These are phyloP conservation scores for Acanthosepion pharaonis DNA, from an alignment of 2,888 invertebrate species.

Conservation along the genomic window DNA sequence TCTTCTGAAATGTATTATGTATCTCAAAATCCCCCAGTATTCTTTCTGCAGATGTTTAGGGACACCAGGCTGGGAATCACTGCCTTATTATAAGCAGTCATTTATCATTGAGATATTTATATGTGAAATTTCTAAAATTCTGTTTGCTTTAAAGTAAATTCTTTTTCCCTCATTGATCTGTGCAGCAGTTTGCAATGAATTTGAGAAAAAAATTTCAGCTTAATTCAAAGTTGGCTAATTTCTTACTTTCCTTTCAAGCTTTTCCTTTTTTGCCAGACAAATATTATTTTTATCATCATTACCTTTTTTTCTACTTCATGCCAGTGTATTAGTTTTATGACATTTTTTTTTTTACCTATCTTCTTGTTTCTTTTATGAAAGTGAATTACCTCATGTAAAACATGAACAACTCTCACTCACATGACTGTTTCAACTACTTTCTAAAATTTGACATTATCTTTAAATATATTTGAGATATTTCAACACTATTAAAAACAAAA, in stretches of 20 bases:
- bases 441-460: no score
- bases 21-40: background rate
- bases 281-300: no score
- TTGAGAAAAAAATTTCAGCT: background rate
- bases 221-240: background rate
- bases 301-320: no score
- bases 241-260: background rate
- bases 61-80: conserved; percentile 14
- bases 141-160: background rate
- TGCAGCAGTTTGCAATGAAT: background rate
- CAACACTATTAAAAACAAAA: no score
- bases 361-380: background rate
- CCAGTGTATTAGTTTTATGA: background rate
- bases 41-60: background rate
- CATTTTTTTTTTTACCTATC: background rate
- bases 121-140: background rate
- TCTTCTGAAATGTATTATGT: background rate
- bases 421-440: no score
- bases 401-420: no score
- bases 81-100: background rate
- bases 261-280: background rate
- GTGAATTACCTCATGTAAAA: background rate
- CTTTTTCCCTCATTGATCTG: background rate
- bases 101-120: background rate
- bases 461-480: no score